Conservation (phyloP, 2,113 vertebrate species). For the Glaucomys volans region DNA sequence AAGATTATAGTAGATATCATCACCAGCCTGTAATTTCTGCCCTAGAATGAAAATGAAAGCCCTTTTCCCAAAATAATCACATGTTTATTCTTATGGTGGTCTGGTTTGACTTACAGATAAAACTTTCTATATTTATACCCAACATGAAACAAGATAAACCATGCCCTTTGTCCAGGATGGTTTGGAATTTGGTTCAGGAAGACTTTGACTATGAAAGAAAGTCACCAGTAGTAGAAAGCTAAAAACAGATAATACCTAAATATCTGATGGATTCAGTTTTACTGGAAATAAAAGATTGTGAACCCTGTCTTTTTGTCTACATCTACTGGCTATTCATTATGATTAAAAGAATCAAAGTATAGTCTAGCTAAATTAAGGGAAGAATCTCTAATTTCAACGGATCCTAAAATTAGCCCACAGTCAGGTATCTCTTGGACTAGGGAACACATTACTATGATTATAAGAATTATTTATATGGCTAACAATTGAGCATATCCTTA, state of each 20-base stretch:
- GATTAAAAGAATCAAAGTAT: constrained; percentile 24
- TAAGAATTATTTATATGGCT: constrained; percentile 15
- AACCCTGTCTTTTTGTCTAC: neutral
- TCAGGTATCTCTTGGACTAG: neutral
- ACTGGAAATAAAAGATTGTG: constrained; percentile 26
- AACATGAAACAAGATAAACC: neutral
- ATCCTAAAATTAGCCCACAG: neutral
- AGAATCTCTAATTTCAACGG: neutral
- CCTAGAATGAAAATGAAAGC: constrained; percentile 3
- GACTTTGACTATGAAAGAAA: neutral
- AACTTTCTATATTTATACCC: neutral
- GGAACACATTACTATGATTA: neutral
- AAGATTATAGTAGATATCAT: neutral
- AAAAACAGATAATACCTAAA: neutral
- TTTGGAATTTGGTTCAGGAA: neutral
- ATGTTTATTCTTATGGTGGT: neutral
- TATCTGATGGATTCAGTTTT: neutral
- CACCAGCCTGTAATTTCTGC: neutral
- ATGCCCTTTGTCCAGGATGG: neutral
- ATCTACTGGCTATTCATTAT: neutral
- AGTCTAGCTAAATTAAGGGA: neutral
- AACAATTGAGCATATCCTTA: neutral
- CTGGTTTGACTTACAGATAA: neutral
- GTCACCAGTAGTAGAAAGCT: neutral
- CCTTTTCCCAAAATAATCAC: neutral